Percentiles rank a stretch among this genome's conserved stretches.
phyloP scores from a whole-genome alignment of 2,888 invertebrate species.

The Dorcus hopei region DNA sequence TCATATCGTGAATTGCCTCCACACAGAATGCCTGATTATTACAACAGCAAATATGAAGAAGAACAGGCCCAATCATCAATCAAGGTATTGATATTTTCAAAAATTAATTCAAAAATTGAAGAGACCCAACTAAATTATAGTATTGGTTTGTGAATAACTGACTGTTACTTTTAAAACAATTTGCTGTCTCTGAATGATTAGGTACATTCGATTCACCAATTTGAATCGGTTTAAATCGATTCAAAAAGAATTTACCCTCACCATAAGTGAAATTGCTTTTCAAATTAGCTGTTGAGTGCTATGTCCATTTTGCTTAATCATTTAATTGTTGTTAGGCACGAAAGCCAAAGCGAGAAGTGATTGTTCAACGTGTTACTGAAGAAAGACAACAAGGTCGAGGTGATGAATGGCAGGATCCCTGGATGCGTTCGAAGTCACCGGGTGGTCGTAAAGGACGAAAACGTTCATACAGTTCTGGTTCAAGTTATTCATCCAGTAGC shows the following conservation, averaged over 20 bases:
- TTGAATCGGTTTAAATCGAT: too few species aligned
- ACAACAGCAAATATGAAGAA: conserved; percentile 51
- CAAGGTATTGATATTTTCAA: conserved; percentile 3
- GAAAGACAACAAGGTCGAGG: conserved; percentile 51
- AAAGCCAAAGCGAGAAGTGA: conserved; percentile 69
- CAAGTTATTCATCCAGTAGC: conserved; percentile 57
- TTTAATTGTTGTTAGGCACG: conserved; percentile 32
- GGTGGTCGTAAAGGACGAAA: conserved; percentile 53
- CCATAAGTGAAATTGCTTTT: too few species aligned
- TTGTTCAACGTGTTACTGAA: conserved; percentile 65
- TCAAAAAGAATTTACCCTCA: too few species aligned
- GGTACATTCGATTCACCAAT: too few species aligned
- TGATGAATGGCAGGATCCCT: conserved; percentile 95
- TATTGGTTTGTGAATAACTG: too few species aligned
- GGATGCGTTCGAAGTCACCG: conserved; percentile 78
- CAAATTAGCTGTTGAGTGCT: too few species aligned
- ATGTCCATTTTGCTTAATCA: too few species aligned
- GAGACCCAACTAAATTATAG: background rate
- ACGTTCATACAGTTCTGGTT: conserved; percentile 70
- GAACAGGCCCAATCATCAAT: conserved; percentile 35
- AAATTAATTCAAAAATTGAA: background rate
- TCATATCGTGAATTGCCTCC: conserved; percentile 55
- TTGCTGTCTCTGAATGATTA: too few species aligned
- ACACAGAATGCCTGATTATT: conserved; percentile 56
- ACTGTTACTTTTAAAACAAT: too few species aligned